Conservation (phyloP, 2,113 vertebrate genomes). For the Archocentrus centrarchus region DNA sequence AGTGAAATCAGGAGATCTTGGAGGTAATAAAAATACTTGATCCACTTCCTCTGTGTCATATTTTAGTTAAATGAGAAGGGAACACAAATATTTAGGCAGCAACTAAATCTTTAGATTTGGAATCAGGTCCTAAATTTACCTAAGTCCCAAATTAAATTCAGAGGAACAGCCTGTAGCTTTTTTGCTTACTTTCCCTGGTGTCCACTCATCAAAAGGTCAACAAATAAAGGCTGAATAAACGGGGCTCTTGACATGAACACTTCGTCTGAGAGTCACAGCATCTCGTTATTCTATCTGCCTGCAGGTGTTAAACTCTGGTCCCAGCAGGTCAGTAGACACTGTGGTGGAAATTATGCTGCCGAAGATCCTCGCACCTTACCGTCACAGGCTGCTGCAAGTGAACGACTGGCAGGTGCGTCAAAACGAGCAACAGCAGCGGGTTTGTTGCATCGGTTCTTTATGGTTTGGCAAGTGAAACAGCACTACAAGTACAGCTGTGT, state of each 20-base stretch:
- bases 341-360: conserved; percentile 86
- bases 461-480: too few relatives aligned
- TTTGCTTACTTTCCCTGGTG: background rate
- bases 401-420: conserved; percentile 86
- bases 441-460: background rate
- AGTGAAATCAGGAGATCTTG: too few relatives aligned
- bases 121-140: too few relatives aligned
- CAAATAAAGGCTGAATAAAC: background rate
- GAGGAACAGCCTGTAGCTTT: background rate
- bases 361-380: conserved; percentile 83
- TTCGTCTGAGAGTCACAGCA: background rate
- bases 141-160: too few relatives aligned
- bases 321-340: conserved; percentile 85
- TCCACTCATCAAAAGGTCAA: background rate
- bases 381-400: conserved; percentile 84
- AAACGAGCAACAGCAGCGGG: background rate
- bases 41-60: too few relatives aligned
- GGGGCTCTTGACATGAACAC: background rate
- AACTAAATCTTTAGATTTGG: too few relatives aligned
- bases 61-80: too few relatives aligned
- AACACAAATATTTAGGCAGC: too few relatives aligned
- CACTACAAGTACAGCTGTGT: background rate
- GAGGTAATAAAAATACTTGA: too few relatives aligned
- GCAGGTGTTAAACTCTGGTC: conserved; percentile 91
- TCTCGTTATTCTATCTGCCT: conserved; percentile 24